These are phyloP conservation scores for Buceros bicornis DNA, from an alignment of 2,797 vertebrate genomes.

Conservation along the genomic window DNA sequence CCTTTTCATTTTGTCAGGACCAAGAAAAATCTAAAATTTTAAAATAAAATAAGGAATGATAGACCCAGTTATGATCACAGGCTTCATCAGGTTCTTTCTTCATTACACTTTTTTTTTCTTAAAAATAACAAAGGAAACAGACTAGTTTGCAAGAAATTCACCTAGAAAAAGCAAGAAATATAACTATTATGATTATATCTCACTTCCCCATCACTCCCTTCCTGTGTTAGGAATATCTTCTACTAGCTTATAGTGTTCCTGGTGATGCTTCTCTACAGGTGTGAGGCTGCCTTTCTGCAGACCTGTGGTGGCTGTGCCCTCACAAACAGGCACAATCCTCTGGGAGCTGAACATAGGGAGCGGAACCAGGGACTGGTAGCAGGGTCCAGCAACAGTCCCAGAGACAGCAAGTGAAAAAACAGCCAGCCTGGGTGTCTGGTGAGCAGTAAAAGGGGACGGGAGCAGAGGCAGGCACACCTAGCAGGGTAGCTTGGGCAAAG, in stretches of 20 bases:
- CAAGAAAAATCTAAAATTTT: background rate
- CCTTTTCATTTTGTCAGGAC: background rate
- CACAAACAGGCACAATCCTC: accelerated
- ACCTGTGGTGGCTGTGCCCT: background rate
- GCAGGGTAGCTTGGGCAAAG: background rate
- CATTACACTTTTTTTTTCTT: background rate
- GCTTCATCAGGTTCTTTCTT: background rate
- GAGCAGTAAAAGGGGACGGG: background rate
- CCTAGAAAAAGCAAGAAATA: background rate
- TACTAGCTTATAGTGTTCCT: background rate
- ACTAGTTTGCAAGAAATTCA: background rate
- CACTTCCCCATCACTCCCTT: background rate
- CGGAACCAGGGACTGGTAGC: background rate
- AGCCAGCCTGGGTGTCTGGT: background rate
- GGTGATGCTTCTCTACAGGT: background rate
- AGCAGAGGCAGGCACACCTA: background rate
- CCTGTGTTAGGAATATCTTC: background rate
- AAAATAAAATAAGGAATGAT: background rate
- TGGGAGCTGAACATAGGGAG: background rate
- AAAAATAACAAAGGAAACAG: background rate
- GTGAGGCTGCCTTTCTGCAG: accelerated
- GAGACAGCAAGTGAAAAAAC: background rate
- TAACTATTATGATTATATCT: background rate
- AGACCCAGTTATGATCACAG: background rate
- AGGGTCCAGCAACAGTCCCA: background rate